phyloP scores from a whole-genome alignment of 1,140 invertebrate species.

The Maniola jurtina region DNA sequence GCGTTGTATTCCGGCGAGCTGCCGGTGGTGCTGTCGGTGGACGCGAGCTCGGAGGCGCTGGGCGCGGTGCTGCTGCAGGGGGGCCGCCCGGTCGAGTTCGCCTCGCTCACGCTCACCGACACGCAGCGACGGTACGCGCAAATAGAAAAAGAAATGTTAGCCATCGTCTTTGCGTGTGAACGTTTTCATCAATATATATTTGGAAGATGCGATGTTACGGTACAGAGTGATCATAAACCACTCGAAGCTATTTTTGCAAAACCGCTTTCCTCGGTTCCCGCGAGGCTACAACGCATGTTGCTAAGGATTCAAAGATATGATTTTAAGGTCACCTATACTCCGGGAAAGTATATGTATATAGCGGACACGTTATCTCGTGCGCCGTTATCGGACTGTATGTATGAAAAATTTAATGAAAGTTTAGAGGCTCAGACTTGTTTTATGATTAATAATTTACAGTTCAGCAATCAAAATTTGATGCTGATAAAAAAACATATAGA shows the following conservation, averaged over 20 bases:
- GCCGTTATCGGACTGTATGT: background rate
- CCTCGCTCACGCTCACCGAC: slow-evolving; percentile 27
- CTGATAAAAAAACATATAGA: too few species aligned
- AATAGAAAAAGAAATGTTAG: slow-evolving; percentile 34
- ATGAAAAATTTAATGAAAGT: slow-evolving; percentile 46
- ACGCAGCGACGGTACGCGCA: slow-evolving; percentile 30
- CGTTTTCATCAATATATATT: slow-evolving; percentile 32
- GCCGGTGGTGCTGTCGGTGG: slow-evolving; percentile 13
- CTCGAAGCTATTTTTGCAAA: slow-evolving; percentile 33
- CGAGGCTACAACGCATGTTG: slow-evolving; percentile 35
- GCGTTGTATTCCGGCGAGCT: background rate
- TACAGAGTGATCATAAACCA: slow-evolving; percentile 37
- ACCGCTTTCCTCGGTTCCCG: slow-evolving; percentile 24
- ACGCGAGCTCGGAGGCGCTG: slow-evolving; percentile 19
- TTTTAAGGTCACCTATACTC: slow-evolving; percentile 21
- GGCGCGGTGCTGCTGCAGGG: slow-evolving; percentile 25
- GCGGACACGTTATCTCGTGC: slow-evolving; percentile 28
- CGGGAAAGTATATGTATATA: slow-evolving; percentile 16
- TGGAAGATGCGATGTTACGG: slow-evolving; percentile 18
- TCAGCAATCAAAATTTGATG: too few species aligned
- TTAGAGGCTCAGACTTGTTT: slow-evolving; percentile 10
- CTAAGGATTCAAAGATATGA: slow-evolving; percentile 26
- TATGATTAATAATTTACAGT: too few species aligned
- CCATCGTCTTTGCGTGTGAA: slow-evolving; percentile 31
- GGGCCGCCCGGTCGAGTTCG: slow-evolving; percentile 19